Conservation (phyloP, 2,888 invertebrate species). For the Dryocosmus kuriphilus region DNA sequence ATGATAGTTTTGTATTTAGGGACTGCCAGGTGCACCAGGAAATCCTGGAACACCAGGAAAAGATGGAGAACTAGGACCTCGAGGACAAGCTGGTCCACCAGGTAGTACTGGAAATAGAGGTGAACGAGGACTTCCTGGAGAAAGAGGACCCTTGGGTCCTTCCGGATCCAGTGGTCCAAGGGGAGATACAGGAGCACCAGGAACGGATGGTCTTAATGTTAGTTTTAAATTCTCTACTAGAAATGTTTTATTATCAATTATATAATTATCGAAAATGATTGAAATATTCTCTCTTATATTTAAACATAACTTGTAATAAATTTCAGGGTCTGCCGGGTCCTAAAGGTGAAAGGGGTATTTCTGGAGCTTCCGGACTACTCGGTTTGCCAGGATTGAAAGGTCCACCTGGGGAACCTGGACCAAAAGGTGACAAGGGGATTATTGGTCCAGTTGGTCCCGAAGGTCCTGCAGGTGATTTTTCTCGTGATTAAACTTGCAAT, state of each 20-base stretch:
- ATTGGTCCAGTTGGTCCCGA: slow-evolving; percentile 86
- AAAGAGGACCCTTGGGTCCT: slow-evolving; percentile 85
- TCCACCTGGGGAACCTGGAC: slow-evolving; percentile 83
- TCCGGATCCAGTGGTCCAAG: slow-evolving; percentile 83
- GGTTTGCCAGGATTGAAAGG: slow-evolving; percentile 80
- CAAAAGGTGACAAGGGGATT: slow-evolving; percentile 87
- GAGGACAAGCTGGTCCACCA: slow-evolving; percentile 81
- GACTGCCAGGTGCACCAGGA: slow-evolving; percentile 83
- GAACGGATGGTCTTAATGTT: slow-evolving; percentile 85
- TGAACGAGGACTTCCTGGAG: slow-evolving; percentile 86
- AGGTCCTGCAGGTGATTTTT: slow-evolving; percentile 83
- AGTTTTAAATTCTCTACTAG: slow-evolving; percentile 52
- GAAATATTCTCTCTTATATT: background rate
- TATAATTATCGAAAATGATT: no score
- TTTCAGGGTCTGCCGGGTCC: slow-evolving; percentile 78
- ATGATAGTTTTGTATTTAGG: slow-evolving; percentile 78
- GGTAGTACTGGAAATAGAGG: slow-evolving; percentile 81
- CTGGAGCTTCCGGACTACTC: slow-evolving; percentile 78
- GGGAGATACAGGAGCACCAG: slow-evolving; percentile 84
- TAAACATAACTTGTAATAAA: slow-evolving; percentile 59
- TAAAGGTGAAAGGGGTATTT: slow-evolving; percentile 80
- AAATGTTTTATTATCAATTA: background rate
- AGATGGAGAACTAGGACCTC: slow-evolving; percentile 87
- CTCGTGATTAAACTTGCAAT: background rate
- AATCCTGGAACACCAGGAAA: slow-evolving; percentile 86